A percentile compares a stretch with the other conserved stretches of the same genome.
Conservation (phyloP, 2,113 vertebrate genomes). For the Pseudorectes ferrugineus region DNA sequence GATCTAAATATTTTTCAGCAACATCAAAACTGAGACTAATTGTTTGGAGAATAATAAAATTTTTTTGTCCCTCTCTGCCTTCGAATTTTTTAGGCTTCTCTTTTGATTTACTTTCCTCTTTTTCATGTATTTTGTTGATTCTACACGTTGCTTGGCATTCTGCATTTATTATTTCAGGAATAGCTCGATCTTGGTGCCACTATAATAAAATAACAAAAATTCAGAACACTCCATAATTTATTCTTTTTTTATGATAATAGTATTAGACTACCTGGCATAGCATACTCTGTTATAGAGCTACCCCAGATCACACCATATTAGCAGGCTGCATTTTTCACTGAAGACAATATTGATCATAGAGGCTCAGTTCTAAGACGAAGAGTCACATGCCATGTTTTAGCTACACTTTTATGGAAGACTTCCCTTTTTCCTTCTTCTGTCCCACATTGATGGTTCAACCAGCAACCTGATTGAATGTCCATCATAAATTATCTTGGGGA, state of each 20-base stretch:
- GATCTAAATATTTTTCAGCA: not conserved
- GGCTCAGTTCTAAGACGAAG: not conserved
- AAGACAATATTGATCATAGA: not conserved
- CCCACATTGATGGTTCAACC: not conserved
- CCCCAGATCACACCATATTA: not conserved
- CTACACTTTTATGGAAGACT: not conserved
- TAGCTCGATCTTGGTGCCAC: not conserved
- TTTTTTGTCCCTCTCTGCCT: accelerated
- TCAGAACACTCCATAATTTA: not conserved
- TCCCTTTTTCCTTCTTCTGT: not conserved
- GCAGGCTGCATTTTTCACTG: not conserved
- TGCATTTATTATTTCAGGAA: not conserved
- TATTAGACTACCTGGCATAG: not conserved
- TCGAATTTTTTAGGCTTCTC: accelerated
- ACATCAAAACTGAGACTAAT: not conserved
- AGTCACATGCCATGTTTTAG: not conserved
- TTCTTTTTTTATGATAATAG: not conserved
- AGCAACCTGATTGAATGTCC: not conserved
- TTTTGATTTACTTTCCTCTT: not conserved
- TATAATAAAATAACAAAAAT: not conserved
- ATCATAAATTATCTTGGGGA: not conserved
- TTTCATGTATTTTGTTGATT: not conserved
- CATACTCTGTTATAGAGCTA: not conserved
- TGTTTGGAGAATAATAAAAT: not conserved
- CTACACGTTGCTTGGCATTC: not conserved